Evolutionary conservation across 53 echinoderm and acorn worm species (phyloP), one percentile per base, ranked within the genome.

Genomic region (Arbacia lixula): DNA sequence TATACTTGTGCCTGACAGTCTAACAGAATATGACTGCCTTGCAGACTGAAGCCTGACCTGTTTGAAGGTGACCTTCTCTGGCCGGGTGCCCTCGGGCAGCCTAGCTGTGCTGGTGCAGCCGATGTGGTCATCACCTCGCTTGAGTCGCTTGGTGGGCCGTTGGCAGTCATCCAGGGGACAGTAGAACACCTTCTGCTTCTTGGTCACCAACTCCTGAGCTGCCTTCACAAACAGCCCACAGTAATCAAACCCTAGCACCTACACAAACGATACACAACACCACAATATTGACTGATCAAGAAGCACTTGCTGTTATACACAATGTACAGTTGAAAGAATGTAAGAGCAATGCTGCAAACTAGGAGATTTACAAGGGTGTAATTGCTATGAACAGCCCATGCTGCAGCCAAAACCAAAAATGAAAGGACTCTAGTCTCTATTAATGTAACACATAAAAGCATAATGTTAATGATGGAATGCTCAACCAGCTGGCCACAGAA

Each of bases 191-290:
- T 75, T 42, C 62, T 62, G 32, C 14, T 75, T 75, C 37, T 64
- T 63, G 41, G 27, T 29, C 30, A 63, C 76, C 16, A 97, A 33
- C 33, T 67, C 77, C 20, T 90, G 53, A 31, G 93, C 94, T 14
- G 83, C 85, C 16, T 86, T 76, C 5, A 97, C 19, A 57, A 90
- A 90, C 16, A 72, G 39, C 25, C 41, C 86, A 71, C 92, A 91
- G 79, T 76, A 91, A 40, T 97, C 97, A 11, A 49, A 74, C 20
- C 89, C 97, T 42, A 94, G 49, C 8, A 97, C 85, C 97, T 94
- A 24, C 26, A 69, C n/a, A n/a, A n/a, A n/a, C n/a, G n/a, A n/a
- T n/a, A n/a, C n/a, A n/a, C n/a, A n/a, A n/a, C n/a, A n/a, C n/a
- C n/a, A n/a, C n/a, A n/a, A n/a, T n/a, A n/a, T n/a, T n/a, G n/a